phyloP scores from a whole-genome alignment of 2,888 invertebrate genomes.

The Agonopterix alstromeriana region DNA sequence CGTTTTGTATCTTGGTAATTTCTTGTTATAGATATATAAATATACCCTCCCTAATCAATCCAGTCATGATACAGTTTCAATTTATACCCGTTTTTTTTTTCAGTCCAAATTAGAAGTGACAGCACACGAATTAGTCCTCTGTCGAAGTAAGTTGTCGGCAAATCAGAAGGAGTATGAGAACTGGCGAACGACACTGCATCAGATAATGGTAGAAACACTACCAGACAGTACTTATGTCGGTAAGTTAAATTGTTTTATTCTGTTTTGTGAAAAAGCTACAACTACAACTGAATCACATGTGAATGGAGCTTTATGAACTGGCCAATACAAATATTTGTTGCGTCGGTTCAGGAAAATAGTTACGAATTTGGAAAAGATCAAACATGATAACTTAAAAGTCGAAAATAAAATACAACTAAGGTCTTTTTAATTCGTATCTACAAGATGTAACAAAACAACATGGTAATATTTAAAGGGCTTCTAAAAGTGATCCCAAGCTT shows the following conservation, averaged over 20 bases:
- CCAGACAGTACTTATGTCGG: constrained; percentile 52
- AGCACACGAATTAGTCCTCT: constrained; percentile 58
- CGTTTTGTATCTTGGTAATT: too few relatives aligned
- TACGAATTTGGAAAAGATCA: too few relatives aligned
- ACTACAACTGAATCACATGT: background rate
- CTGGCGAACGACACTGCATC: constrained; percentile 54
- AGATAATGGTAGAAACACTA: constrained; percentile 48
- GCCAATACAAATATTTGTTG: background rate
- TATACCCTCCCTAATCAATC: too few relatives aligned
- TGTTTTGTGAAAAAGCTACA: background rate
- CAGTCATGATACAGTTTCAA: background rate
- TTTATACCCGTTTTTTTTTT: constrained; percentile 12
- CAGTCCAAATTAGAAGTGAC: constrained; percentile 66
- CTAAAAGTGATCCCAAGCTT: background rate
- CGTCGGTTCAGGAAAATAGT: background rate
- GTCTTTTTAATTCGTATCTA: too few relatives aligned
- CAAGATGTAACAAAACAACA: too few relatives aligned
- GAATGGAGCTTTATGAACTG: background rate
- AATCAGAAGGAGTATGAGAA: constrained; percentile 57
- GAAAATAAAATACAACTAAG: too few relatives aligned
- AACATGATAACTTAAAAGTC: too few relatives aligned
- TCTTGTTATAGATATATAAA: too few relatives aligned
- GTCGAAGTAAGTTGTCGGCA: constrained; percentile 43
- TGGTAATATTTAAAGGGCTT: too few relatives aligned
- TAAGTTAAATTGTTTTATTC: constrained; percentile 15